A percentile compares a stretch with the other conserved stretches of the same genome.
Conservation (phyloP, 2,113 vertebrate species). For the Podilymbus podiceps region DNA sequence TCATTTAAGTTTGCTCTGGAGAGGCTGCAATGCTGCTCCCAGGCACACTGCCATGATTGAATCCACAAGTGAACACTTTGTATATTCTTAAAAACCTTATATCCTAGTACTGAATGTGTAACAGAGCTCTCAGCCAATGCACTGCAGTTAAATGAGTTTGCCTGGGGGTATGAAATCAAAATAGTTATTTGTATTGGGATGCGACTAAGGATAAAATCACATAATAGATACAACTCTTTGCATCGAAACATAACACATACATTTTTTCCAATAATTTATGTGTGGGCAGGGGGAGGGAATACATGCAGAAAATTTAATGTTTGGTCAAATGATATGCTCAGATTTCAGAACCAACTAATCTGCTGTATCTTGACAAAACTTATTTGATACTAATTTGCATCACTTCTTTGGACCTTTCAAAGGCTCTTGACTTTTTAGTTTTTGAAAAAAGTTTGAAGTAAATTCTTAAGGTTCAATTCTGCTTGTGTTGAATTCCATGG, state of each 20-base stretch:
- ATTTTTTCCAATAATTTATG: neutral
- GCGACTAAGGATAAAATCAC: slow-evolving; percentile 47
- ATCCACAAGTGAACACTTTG: slow-evolving; percentile 55
- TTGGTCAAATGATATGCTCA: neutral
- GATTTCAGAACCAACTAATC: neutral
- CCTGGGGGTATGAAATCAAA: slow-evolving; percentile 43
- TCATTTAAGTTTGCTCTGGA: slow-evolving; percentile 60
- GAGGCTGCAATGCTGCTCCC: slow-evolving; percentile 39
- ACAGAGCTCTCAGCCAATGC: slow-evolving; percentile 20
- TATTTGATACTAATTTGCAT: neutral
- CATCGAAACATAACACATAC: neutral
- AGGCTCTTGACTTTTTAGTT: neutral
- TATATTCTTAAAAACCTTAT: slow-evolving; percentile 50
- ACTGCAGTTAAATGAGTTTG: slow-evolving; percentile 54
- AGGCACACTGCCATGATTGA: slow-evolving; percentile 53
- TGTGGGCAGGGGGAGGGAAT: neutral
- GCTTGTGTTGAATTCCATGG: neutral
- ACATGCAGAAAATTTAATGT: slow-evolving; percentile 11
- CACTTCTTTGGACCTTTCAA: neutral
- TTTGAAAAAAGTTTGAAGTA: neutral
- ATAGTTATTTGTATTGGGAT: slow-evolving; percentile 48
- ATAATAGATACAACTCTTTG: neutral
- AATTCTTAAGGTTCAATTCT: neutral
- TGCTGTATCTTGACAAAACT: neutral
- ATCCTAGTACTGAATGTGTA: slow-evolving; percentile 6